Percentiles rank a stretch among this genome's conserved stretches.
Conservation (phyloP, 2,888 invertebrate species). For the Aphidius colemani region DNA sequence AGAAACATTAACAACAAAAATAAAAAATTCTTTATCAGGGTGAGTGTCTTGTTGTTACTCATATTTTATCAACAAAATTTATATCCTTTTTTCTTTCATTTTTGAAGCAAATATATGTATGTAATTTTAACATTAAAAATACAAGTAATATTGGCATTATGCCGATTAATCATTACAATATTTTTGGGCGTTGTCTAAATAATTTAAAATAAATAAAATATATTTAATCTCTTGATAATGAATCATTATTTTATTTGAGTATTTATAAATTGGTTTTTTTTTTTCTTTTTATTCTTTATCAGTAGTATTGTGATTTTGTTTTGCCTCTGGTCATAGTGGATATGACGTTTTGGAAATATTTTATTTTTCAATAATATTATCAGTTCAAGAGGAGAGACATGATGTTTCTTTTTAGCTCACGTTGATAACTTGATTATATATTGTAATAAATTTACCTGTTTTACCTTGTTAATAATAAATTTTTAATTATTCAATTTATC, state of each 20-base stretch:
- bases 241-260: no score
- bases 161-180: neutral
- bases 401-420: neutral
- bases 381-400: no score
- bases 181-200: conserved; percentile 15
- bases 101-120: neutral
- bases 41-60: conserved; percentile 65
- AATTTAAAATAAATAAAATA: neutral
- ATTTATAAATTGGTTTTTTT: no score
- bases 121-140: no score
- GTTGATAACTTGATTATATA: neutral
- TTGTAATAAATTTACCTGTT: neutral
- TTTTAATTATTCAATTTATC: conserved; percentile 11
- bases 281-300: no score
- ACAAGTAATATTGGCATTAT: neutral
- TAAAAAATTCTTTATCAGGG: conserved; percentile 95
- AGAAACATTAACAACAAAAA: conserved; percentile 94
- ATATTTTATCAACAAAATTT: neutral
- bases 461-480: neutral
- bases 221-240: no score
- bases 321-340: neutral
- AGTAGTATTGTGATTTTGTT: no score
- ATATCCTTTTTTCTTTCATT: neutral
- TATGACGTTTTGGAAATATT: no score
- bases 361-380: no score